Evolutionary conservation across 2,888 invertebrate genomes (phyloP).

Genomic region (Siphonodentalium dalli): DNA sequence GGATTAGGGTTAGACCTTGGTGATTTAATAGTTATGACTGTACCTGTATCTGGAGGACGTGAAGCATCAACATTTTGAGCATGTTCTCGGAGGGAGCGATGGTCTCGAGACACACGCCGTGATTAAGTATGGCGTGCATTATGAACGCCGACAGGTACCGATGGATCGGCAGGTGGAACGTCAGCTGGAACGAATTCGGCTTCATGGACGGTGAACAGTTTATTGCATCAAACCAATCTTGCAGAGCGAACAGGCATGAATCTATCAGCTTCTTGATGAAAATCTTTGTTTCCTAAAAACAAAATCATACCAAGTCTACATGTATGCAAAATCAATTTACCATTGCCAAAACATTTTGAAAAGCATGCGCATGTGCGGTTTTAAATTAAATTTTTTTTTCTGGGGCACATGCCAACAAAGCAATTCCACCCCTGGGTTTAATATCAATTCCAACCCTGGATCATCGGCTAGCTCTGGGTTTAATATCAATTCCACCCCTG

Average conservation of each 20-base stretch:
- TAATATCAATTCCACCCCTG: no score
- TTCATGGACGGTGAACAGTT: conserved; percentile 49
- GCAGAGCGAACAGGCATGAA: conserved; percentile 70
- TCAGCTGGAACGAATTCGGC: conserved; percentile 74
- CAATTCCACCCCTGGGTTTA: no score
- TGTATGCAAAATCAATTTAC: no score
- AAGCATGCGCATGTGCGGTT: not conserved
- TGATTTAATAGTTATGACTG: no score
- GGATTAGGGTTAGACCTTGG: no score
- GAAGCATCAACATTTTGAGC: conserved; percentile 84
- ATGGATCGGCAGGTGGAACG: conserved; percentile 96
- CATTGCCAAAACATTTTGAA: not conserved
- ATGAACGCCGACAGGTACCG: conserved; percentile 89
- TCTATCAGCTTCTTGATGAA: conserved; percentile 41
- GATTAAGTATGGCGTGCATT: conserved; percentile 75
- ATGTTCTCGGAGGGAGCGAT: conserved; percentile 79
- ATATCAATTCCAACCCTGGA: no score
- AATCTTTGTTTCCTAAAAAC: conserved; percentile 36
- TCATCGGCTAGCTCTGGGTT: no score
- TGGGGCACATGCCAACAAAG: no score
- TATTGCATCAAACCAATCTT: conserved; percentile 88
- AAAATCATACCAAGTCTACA: no score
- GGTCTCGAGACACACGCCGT: conserved; percentile 75
- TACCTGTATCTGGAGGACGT: conserved; percentile 92
- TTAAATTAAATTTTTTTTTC: no score